A percentile compares a stretch with the other conserved stretches of the same genome.
Conservation (phyloP, 2,888 invertebrate species). For the Molorchus minor region DNA sequence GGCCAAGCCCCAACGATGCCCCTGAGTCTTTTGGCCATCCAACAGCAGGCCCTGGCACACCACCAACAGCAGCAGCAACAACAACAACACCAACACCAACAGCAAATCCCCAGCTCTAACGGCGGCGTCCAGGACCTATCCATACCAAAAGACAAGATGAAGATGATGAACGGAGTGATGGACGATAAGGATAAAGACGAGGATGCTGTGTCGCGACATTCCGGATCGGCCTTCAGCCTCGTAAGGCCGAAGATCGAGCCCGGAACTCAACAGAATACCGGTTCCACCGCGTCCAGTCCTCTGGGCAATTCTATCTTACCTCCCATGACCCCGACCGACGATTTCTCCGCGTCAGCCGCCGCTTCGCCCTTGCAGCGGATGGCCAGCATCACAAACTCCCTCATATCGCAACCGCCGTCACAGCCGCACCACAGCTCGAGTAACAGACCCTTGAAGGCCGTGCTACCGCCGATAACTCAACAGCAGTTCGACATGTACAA, state of each 20-base stretch:
- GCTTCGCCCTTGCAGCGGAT: conserved; percentile 95
- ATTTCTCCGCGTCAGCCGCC: conserved; percentile 80
- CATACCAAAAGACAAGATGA: conserved; percentile 79
- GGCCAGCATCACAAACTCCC: conserved; percentile 97
- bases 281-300: conserved; percentile 85
- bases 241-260: conserved; percentile 87
- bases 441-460: conserved; percentile 93
- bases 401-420: conserved; percentile 89
- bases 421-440: conserved; percentile 85
- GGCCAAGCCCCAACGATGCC: conserved; percentile 64
- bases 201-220: conserved; percentile 72
- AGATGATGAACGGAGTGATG: conserved; percentile 73
- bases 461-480: conserved; percentile 97
- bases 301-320: conserved; percentile 86
- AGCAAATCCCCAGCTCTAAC: conserved; percentile 68
- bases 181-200: conserved; percentile 67
- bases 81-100: conserved; percentile 66
- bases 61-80: conserved; percentile 69
- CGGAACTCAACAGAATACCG: conserved; percentile 73
- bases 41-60: conserved; percentile 76
- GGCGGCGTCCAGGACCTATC: conserved; percentile 85
- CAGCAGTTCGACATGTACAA: conserved; percentile 99
- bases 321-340: conserved; percentile 82
- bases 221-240: conserved; percentile 86
- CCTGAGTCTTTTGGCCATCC: conserved; percentile 74